Evolutionary conservation across 2,113 vertebrate species (phyloP).

Genomic region (Anhinga anhinga): DNA sequence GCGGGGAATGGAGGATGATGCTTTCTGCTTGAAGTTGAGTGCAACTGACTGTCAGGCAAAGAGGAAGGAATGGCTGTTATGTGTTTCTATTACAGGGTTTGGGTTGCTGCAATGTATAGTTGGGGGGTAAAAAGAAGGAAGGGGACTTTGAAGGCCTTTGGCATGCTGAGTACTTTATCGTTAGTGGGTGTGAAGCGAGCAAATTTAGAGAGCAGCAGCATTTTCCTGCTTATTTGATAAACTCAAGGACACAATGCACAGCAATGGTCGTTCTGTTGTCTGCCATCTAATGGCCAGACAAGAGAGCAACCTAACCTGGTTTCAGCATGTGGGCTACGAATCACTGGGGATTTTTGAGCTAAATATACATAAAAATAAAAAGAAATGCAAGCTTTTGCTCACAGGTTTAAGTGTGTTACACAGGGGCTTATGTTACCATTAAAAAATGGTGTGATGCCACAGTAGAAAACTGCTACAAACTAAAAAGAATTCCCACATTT

Average conservation of each 20-base stretch:
- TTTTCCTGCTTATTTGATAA: neutral
- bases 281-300: slow-evolving; percentile 57
- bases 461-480: neutral
- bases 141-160: neutral
- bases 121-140: neutral
- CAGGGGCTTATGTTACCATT: neutral
- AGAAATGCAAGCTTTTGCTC: neutral
- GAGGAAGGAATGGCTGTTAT: neutral
- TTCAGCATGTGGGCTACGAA: neutral
- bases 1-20: neutral
- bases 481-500: neutral
- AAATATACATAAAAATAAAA: neutral
- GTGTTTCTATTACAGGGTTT: neutral
- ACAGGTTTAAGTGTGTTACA: neutral
- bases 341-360: neutral
- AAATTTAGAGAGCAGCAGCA: neutral
- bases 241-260: neutral
- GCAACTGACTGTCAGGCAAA: neutral
- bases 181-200: neutral
- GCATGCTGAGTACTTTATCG: neutral
- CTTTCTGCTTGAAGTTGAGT: neutral
- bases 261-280: neutral
- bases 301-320: neutral
- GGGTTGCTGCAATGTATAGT: neutral
- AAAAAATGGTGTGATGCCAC: neutral